Percentiles rank a stretch among this genome's conserved stretches.
phyloP scores from a whole-genome alignment of 2,113 vertebrate species.

The Heterotis niloticus region DNA sequence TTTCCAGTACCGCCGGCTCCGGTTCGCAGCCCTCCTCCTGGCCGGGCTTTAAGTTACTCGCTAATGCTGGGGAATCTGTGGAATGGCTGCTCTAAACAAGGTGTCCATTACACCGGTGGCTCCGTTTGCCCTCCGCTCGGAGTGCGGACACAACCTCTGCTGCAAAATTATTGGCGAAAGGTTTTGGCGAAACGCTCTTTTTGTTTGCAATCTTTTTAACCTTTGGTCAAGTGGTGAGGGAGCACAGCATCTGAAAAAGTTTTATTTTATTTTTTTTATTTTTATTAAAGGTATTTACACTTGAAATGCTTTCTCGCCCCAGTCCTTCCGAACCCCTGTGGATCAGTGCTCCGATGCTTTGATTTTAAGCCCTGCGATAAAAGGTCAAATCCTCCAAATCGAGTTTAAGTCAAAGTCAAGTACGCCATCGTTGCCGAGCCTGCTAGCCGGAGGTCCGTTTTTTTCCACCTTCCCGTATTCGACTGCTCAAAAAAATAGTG shows the following conservation, averaged over 20 bases:
- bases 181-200: not conserved
- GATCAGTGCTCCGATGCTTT: not conserved
- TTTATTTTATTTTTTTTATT: no score
- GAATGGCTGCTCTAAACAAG: slow-evolving; percentile 39
- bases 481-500: no score
- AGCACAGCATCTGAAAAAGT: not conserved
- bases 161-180: not conserved
- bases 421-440: not conserved
- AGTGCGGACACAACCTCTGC: not conserved
- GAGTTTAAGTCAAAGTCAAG: not conserved
- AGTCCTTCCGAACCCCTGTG: not conserved
- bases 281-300: not conserved
- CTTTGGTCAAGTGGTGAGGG: not conserved
- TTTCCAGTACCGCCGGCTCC: slow-evolving; percentile 1
- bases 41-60: slow-evolving; percentile 18
- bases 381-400: not conserved
- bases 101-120: slow-evolving; percentile 34
- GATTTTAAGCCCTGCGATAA: not conserved
- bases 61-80: slow-evolving; percentile 39
- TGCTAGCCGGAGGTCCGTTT: no score
- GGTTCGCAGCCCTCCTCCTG: slow-evolving; percentile 15
- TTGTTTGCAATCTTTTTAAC: not conserved
- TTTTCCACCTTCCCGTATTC: no score
- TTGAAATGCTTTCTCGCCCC: not conserved
- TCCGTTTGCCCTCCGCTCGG: not conserved